Evolutionary conservation across 2,888 invertebrate species (phyloP).

Genomic region (Blera fallax): DNA sequence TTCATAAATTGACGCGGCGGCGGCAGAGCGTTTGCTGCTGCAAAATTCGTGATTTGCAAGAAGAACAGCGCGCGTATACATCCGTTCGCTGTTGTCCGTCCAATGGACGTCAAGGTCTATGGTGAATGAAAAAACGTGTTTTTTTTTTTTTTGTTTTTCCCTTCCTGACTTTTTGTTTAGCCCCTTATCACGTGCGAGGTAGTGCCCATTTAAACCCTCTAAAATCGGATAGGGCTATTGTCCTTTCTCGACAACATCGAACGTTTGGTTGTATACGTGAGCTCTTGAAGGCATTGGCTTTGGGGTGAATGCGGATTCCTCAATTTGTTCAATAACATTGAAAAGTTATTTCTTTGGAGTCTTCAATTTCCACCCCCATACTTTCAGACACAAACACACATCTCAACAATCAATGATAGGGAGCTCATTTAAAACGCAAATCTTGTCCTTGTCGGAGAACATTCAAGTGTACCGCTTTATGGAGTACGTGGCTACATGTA

Average conservation of each 20-base stretch:
- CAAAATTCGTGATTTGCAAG: conserved; percentile 73
- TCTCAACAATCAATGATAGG: conserved; percentile 35
- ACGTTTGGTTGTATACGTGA: conserved; percentile 42
- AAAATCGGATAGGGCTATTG: conserved; percentile 65
- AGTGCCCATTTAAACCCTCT: conserved; percentile 68
- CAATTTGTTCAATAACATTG: conserved; percentile 61
- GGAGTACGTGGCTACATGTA: conserved; percentile 61
- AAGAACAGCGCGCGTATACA: conserved; percentile 69
- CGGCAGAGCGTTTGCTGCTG: conserved; percentile 59
- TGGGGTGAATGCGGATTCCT: conserved; percentile 27
- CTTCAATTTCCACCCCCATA: conserved; percentile 27
- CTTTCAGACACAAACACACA: conserved; percentile 19
- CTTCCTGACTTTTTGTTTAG: conserved; percentile 49
- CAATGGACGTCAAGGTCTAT: conserved; percentile 73
- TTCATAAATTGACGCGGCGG: conserved; percentile 73
- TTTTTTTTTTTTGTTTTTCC: conserved; percentile 39
- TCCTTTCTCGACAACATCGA: conserved; percentile 56
- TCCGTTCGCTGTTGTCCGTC: conserved; percentile 60
- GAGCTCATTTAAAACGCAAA: conserved; percentile 67
- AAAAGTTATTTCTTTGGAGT: conserved; percentile 59
- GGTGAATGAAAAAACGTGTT: conserved; percentile 48
- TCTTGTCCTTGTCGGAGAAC: conserved; percentile 57
- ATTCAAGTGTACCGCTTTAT: conserved; percentile 52
- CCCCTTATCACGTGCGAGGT: conserved; percentile 69
- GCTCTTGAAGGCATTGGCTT: conserved; percentile 7